These are phyloP conservation scores for Elgaria multicarinata DNA, from an alignment of 2,113 vertebrate genomes.

Conservation along the genomic window DNA sequence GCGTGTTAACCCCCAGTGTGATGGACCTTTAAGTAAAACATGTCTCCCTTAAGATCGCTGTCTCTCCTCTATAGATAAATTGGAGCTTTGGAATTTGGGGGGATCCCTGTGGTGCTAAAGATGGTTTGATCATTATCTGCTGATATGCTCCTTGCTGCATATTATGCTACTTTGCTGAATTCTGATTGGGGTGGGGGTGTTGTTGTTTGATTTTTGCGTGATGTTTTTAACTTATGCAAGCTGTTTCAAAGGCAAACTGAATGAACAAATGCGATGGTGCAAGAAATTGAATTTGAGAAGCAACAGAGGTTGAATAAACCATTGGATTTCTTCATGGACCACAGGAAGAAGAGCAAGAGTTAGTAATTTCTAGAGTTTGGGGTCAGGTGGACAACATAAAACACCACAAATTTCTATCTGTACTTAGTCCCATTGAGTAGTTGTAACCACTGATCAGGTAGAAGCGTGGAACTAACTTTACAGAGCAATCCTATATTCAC, in stretches of 20 bases:
- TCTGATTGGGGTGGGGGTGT: too few relatives aligned
- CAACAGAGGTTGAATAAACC: background rate
- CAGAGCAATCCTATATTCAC: background rate
- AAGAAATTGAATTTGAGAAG: background rate
- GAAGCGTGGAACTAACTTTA: background rate
- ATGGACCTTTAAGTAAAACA: too few relatives aligned
- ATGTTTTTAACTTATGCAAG: background rate
- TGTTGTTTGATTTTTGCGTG: background rate
- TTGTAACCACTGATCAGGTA: background rate
- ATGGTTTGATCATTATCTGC: background rate
- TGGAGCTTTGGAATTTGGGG: background rate
- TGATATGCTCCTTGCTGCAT: background rate
- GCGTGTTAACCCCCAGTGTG: too few relatives aligned
- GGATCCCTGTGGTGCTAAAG: background rate
- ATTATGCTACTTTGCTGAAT: background rate
- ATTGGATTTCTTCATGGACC: background rate
- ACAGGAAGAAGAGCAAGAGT: background rate
- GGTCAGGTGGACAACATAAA: background rate
- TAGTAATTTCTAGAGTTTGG: background rate
- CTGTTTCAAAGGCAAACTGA: background rate
- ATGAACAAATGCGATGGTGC: background rate
- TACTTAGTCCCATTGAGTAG: background rate
- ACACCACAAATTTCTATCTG: background rate
- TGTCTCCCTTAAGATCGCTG: background rate
- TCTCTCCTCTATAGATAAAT: background rate